Evolutionary conservation across 2,888 invertebrate species (phyloP).

Genomic region (Pyrrhia umbra): DNA sequence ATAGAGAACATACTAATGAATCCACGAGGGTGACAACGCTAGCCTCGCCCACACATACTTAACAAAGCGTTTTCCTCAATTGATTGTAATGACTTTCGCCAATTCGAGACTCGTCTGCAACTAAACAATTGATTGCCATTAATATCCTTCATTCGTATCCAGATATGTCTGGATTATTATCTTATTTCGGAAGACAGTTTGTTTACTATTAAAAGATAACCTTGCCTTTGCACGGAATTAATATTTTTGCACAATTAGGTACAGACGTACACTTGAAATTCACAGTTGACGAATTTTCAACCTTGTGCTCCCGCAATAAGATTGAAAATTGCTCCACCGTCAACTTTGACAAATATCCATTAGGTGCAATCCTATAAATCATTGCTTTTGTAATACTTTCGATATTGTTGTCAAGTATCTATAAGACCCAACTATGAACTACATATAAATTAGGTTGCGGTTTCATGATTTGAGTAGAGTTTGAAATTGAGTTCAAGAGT

Average conservation of each 20-base stretch:
- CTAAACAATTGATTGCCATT: constrained; percentile 1
- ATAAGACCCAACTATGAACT: neutral
- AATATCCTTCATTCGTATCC: neutral
- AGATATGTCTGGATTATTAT: neutral
- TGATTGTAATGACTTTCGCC: constrained; percentile 11
- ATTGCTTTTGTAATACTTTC: neutral
- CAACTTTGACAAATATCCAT: too few species aligned
- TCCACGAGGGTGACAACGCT: neutral
- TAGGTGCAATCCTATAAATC: neutral
- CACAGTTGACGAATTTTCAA: neutral
- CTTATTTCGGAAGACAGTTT: constrained; percentile 16
- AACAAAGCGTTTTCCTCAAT: constrained; percentile 16
- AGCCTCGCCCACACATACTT: neutral
- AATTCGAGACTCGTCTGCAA: neutral
- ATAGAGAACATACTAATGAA: neutral
- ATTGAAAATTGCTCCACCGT: neutral
- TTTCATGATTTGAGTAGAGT: neutral
- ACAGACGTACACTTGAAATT: constrained; percentile 14
- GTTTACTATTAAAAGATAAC: constrained; percentile 23
- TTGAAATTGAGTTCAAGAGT: constrained; percentile 5
- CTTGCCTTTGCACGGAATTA: constrained; percentile 15
- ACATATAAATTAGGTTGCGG: neutral
- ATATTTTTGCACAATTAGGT: constrained; percentile 22
- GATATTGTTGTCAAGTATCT: neutral
- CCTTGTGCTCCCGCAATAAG: neutral